These are phyloP conservation scores for Apamea crenata DNA, from an alignment of 2,888 invertebrate species.

Conservation along the genomic window DNA sequence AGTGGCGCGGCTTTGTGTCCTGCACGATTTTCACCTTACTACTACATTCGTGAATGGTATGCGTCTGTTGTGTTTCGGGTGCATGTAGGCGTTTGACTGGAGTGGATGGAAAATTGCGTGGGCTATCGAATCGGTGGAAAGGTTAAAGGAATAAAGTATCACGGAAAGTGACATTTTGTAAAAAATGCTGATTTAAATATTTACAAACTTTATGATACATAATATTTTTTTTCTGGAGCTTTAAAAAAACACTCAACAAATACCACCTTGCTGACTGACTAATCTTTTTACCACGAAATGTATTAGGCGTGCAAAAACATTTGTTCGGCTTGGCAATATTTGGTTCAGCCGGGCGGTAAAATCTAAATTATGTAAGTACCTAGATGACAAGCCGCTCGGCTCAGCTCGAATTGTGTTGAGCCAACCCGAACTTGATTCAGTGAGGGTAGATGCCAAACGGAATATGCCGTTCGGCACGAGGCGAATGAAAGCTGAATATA, in stretches of 20 bases:
- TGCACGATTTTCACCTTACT: constrained; percentile 67
- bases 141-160: too few relatives aligned
- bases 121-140: not conserved
- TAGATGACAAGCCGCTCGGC: too few relatives aligned
- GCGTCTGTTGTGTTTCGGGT: constrained; percentile 45
- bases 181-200: not conserved
- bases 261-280: too few relatives aligned
- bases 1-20: constrained; percentile 79
- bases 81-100: not conserved
- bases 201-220: too few relatives aligned
- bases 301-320: not conserved
- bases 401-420: too few relatives aligned
- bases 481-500: not conserved
- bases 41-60: constrained; percentile 57
- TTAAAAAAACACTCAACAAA: too few relatives aligned
- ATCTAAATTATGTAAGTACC: too few relatives aligned
- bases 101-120: not conserved
- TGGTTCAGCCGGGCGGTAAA: not conserved
- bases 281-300: not conserved
- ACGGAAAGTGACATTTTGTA: not conserved
- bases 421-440: not conserved
- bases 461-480: not conserved
- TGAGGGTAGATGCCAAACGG: not conserved
- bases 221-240: too few relatives aligned
- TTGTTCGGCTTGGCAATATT: not conserved